These are phyloP conservation scores for Cantharis nigra DNA, from an alignment of 2,888 invertebrate species.

Conservation along the genomic window DNA sequence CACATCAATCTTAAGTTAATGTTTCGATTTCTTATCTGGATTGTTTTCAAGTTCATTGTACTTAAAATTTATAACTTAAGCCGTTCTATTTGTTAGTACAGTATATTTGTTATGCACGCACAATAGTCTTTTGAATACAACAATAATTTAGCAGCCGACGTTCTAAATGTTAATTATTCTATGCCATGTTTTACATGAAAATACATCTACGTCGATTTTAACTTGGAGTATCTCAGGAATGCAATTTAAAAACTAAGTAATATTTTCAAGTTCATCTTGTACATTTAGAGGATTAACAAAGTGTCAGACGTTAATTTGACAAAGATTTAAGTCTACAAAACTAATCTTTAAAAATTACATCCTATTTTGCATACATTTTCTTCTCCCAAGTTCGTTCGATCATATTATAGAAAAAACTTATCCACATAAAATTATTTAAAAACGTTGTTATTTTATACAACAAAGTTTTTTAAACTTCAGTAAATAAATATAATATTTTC, in stretches of 20 bases:
- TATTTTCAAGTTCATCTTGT: not conserved
- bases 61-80: conserved; percentile 12
- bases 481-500: not conserved
- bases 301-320: conserved; percentile 6
- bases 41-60: conserved; percentile 18
- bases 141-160: conserved; percentile 24
- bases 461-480: not conserved
- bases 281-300: conserved; percentile 10
- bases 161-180: conserved; percentile 24
- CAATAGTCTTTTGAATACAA: conserved; percentile 22
- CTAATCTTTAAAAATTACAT: not conserved
- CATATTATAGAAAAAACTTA: not conserved
- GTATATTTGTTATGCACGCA: conserved; percentile 18
- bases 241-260: conserved; percentile 4
- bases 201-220: conserved; percentile 22
- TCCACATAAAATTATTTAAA: not conserved
- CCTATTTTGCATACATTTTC: not conserved
- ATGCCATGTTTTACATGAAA: conserved; percentile 26
- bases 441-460: not conserved
- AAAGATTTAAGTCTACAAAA: not conserved
- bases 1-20: conserved; percentile 19
- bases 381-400: not conserved
- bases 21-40: conserved; percentile 18
- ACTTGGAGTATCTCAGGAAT: conserved; percentile 16
- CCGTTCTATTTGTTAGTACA: conserved; percentile 12